These are phyloP conservation scores for Gastrophysa polygoni DNA, from an alignment of 2,888 invertebrate species.

Conservation along the genomic window DNA sequence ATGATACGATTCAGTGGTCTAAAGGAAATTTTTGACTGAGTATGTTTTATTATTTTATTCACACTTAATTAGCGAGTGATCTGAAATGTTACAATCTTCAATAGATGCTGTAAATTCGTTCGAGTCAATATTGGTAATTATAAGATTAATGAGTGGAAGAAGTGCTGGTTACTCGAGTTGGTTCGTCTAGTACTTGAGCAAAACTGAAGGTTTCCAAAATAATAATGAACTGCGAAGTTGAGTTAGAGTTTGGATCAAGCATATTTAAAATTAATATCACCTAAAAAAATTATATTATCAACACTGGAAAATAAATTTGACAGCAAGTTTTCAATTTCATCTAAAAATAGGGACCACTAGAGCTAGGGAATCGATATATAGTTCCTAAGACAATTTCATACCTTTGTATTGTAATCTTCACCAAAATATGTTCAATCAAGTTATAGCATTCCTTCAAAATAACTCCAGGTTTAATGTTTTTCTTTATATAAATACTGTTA, in stretches of 20 bases:
- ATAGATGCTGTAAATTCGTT: background rate
- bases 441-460: background rate
- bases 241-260: background rate
- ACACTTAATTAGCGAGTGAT: background rate
- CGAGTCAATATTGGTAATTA: background rate
- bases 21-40: no score
- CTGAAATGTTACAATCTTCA: background rate
- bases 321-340: background rate
- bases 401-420: background rate
- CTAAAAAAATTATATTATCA: background rate
- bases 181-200: background rate
- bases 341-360: background rate
- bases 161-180: no score
- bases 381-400: background rate
- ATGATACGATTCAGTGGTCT: no score
- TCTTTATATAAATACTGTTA: background rate
- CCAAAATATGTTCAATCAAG: background rate
- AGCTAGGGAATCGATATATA: background rate
- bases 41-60: no score
- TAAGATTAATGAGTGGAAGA: background rate
- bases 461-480: background rate
- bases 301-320: background rate
- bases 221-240: background rate
- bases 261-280: background rate
- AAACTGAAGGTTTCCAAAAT: background rate